Evolutionary conservation across 2,797 vertebrate species (phyloP), one percentile per base, ranked within the genome.

Genomic region (Muraenolepis orangiensis): DNA sequence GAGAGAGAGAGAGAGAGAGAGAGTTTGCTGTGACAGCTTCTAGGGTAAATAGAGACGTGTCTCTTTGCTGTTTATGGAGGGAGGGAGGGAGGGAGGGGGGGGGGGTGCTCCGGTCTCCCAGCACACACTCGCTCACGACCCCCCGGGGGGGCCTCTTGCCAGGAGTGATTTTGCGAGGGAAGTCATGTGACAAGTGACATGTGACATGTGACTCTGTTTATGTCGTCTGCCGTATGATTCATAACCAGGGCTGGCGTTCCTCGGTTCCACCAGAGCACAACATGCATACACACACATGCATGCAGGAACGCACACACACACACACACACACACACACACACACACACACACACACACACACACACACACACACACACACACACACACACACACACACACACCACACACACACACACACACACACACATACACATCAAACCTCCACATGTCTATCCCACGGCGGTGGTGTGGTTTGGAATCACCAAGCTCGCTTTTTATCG

Each of bases 401-500:
- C 20, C 20, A 18, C n/a, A n/a, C n/a, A n/a, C n/a, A n/a, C n/a
- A n/a, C n/a, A n/a, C n/a, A n/a, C n/a, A n/a, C n/a, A n/a, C n/a
- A n/a, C n/a, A n/a, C n/a, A n/a, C n/a, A n/a, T n/a, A n/a, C n/a
- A n/a, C n/a, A 14, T 4, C 42, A 51, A 51, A 51, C 42, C 16
- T 51, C 36, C 36, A 11, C 36, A 38, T 10, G 1, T 38, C 51
- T 23, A n/a, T n/a, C n/a, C 23, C 6, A 57, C 7, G 4, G 4
- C 23, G 3, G 57, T 12, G 57, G 57, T 23, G 57, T 64, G 26
- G 57, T 28, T 26, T 2, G 10, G n/a, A 26, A 26, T 26, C 57
- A 26, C 57, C 81, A 75, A 75, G 71, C 78, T 75, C 64, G 61
- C 75, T 72, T 86, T 83, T 89, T 86, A 86, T 87, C 74, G 77